Percentiles rank a stretch among this genome's conserved stretches.
phyloP scores from a whole-genome alignment of 2,888 invertebrate species.

The Philonicus albiceps region DNA sequence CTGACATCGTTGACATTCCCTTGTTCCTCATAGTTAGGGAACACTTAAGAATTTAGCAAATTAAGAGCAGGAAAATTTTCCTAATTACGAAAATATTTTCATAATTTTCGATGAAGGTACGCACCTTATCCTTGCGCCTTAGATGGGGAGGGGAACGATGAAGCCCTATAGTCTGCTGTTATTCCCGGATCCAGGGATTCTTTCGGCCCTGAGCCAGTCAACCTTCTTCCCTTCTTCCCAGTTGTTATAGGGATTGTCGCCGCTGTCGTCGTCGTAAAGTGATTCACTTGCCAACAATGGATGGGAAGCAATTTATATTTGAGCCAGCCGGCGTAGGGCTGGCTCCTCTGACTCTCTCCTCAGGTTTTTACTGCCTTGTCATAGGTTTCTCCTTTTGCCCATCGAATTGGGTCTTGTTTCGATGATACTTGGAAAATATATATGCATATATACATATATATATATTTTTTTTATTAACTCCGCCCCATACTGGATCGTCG shows the following conservation, averaged over 20 bases:
- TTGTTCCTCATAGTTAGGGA: neutral
- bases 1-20: neutral
- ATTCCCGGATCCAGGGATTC: neutral
- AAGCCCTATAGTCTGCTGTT: neutral
- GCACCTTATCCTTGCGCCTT: neutral
- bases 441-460: too few species aligned
- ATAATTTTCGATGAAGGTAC: neutral
- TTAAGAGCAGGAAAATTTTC: neutral
- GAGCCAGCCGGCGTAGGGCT: neutral
- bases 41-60: neutral
- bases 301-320: neutral
- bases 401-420: neutral
- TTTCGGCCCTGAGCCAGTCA: neutral
- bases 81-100: neutral
- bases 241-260: neutral
- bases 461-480: neutral
- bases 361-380: neutral
- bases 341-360: neutral
- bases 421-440: neutral
- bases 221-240: neutral
- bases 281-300: neutral
- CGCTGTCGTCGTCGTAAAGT: neutral
- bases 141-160: neutral
- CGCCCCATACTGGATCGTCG: neutral
- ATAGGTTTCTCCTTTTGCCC: neutral